These are phyloP conservation scores for Eutolmus rufibarbis DNA, from an alignment of 2,888 invertebrate species.

Conservation along the genomic window DNA sequence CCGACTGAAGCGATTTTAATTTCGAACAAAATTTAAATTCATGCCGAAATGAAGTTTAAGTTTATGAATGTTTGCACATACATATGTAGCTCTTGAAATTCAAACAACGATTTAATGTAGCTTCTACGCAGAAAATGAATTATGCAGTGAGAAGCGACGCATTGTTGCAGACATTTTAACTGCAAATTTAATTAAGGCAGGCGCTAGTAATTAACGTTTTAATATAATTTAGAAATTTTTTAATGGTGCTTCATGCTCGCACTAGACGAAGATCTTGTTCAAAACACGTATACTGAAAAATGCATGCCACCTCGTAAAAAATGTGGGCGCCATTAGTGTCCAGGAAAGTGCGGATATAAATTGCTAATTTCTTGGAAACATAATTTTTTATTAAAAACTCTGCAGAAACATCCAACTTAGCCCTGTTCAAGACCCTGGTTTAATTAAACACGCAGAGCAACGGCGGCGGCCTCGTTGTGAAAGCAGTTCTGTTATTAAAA, in stretches of 20 bases:
- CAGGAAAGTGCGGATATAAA: not conserved
- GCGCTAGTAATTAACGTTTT: not conserved
- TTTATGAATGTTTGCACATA: not conserved
- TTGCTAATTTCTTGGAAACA: not conserved
- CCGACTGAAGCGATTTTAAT: not conserved
- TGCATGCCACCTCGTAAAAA: not conserved
- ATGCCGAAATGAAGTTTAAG: not conserved
- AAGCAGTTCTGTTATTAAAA: not conserved
- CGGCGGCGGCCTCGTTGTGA: not conserved
- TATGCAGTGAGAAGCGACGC: not conserved
- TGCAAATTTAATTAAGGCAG: not conserved
- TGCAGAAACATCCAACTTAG: not conserved
- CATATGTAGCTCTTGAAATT: not conserved
- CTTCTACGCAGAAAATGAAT: not conserved
- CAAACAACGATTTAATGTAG: not conserved
- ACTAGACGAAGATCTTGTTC: not conserved
- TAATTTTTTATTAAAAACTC: not conserved
- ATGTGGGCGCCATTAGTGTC: not conserved
- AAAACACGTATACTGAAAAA: not conserved
- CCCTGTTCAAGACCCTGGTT: not conserved
- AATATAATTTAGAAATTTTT: not conserved
- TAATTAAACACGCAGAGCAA: not conserved
- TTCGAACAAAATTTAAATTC: not conserved
- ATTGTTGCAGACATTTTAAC: not conserved
- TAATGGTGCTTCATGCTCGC: no score